Conservation (phyloP, 53 echinoderm and acorn worm genomes). For the Echinarachnius parma region DNA sequence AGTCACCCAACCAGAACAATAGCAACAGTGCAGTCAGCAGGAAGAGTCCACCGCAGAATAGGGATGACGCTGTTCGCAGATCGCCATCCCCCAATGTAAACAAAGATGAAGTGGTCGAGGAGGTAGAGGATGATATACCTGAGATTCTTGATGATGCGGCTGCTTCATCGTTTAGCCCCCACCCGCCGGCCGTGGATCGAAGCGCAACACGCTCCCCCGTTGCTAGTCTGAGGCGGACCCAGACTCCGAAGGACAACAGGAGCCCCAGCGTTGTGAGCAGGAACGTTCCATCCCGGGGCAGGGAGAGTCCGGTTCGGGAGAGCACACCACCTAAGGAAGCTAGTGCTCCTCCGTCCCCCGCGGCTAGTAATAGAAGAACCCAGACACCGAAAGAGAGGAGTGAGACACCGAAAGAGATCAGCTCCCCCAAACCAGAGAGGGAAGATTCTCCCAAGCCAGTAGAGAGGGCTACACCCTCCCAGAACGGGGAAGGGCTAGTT, state of each 20-base stretch:
- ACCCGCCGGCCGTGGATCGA: constrained; percentile 9
- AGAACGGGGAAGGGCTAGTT: not conserved
- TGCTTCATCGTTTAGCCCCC: constrained; percentile 12
- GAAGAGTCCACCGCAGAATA: constrained; percentile 6
- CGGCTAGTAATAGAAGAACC: constrained; percentile 11
- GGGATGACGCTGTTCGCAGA: constrained; percentile 13
- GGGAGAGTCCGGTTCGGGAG: not conserved
- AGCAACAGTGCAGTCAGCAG: constrained; percentile 22
- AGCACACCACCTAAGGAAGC: constrained; percentile 10
- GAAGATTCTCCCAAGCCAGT: no score
- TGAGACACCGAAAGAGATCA: no score
- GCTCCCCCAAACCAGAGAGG: no score
- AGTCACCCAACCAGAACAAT: constrained; percentile 38
- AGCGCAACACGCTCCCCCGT: constrained; percentile 16
- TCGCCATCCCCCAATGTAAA: not conserved
- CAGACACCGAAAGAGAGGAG: constrained; percentile 15
- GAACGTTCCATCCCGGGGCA: constrained; percentile 2
- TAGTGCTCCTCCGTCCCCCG: constrained; percentile 20
- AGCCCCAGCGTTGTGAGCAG: not conserved
- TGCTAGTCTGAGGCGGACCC: not conserved
- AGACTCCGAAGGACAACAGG: constrained; percentile 5
- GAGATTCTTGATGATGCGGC: not conserved
- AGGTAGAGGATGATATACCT: not conserved
- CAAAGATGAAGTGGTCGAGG: not conserved
- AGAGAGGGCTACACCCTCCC: no score